These are phyloP conservation scores for Cuculus canorus DNA, from an alignment of 2,797 vertebrate genomes.

Conservation along the genomic window DNA sequence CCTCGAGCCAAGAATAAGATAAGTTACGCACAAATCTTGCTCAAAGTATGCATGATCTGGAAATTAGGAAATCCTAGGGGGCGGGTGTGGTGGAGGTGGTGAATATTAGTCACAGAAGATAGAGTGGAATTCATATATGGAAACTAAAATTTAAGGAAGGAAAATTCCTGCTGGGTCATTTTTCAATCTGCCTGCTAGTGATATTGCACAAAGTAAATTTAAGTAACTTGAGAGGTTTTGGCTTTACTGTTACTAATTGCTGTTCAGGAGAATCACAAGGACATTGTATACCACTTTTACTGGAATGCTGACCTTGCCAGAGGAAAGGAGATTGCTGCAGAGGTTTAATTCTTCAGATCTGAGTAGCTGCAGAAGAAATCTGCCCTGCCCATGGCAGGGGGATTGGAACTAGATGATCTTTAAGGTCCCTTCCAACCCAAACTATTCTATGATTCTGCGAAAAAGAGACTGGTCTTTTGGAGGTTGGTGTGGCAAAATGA, in stretches of 20 bases:
- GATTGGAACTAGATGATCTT: no score
- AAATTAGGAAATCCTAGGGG: not conserved
- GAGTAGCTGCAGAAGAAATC: not conserved
- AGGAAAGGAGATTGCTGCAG: not conserved
- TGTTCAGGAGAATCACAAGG: slow-evolving; percentile 19
- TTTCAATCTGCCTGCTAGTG: slow-evolving; percentile 15
- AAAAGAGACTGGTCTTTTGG: not conserved
- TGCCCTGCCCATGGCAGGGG: no score
- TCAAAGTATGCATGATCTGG: not conserved
- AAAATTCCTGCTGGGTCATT: not conserved
- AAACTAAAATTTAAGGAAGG: slow-evolving; percentile 18
- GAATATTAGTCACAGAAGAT: slow-evolving; percentile 6
- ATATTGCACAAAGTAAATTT: not conserved
- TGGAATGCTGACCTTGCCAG: slow-evolving; percentile 10
- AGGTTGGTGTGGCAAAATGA: not conserved
- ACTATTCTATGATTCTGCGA: no score
- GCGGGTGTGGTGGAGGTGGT: not conserved
- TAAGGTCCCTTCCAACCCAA: no score
- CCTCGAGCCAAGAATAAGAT: not conserved
- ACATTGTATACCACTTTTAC: not conserved
- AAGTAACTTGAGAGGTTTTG: not conserved
- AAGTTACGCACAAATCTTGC: not conserved
- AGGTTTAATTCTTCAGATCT: not conserved
- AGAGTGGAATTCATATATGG: not conserved
- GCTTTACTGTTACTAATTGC: not conserved